Evolutionary conservation across 37 sponge, comb jelly and placozoan genomes (phyloP), one percentile per base, ranked within the genome.

Genomic region (Chondrosia reniformis): DNA sequence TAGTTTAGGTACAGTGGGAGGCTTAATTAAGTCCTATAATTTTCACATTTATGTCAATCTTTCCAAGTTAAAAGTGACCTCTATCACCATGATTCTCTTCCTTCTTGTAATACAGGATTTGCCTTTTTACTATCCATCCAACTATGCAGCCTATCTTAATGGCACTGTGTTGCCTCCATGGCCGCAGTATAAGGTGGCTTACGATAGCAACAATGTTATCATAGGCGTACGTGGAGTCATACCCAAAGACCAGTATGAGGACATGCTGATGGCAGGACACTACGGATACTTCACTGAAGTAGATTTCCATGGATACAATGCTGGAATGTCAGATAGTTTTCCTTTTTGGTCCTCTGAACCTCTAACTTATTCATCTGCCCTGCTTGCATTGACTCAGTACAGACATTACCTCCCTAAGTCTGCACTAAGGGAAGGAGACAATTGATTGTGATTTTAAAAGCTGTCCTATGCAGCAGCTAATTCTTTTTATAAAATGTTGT

Each of bases 361-460:
- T 5, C 74, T 80, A 12, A 86, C 86, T 3, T 39, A 86, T 33
- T 57, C 86, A 55, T 63, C 86, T 33, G 64, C 62, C 6, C 34
- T 79, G 55, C 55, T 85, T 9, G 85, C 85, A 45, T 76, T 85
- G n/a, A 80, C 86, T 36, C 80, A 86, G 63, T 86, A 71, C 55
- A 31, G 46, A n/a, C 46, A 79, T 34, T 55, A 54, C 30, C 58
- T 76, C 57, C 31, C 28, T 1, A 12, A 33, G 76, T 36, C n/a
- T n/a, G n/a, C n/a, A n/a, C n/a, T n/a, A n/a, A n/a, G n/a, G n/a
- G n/a, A 19, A 52, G 17, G 55, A 52, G 55, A 52, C 55, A 22
- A 52, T 52, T 22, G 65, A 22, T n/a, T n/a, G n/a, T n/a, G n/a
- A n/a, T n/a, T n/a, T n/a, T n/a, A n/a, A n/a, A n/a, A n/a, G n/a